These are phyloP conservation scores for Melieria omissa DNA, from an alignment of 2,888 invertebrate species.

Conservation along the genomic window DNA sequence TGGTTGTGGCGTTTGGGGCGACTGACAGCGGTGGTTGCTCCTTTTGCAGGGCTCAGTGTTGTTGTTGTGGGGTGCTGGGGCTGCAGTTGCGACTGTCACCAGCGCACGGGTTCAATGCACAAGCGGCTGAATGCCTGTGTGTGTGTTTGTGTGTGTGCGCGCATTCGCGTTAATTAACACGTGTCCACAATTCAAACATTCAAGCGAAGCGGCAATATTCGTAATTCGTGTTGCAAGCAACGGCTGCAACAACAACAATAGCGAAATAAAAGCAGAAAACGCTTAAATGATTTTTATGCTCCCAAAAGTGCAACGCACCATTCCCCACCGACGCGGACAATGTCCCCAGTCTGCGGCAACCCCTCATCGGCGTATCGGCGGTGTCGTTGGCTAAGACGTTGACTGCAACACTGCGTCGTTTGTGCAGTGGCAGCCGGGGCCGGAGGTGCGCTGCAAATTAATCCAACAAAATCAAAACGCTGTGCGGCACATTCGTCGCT, in stretches of 20 bases:
- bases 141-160: not conserved
- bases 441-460: slow-evolving; percentile 41
- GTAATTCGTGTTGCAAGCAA: slow-evolving; percentile 41
- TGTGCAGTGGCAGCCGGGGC: not conserved
- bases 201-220: slow-evolving; percentile 25
- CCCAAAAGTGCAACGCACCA: slow-evolving; percentile 6
- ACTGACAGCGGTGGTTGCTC: slow-evolving; percentile 15
- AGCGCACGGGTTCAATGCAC: slow-evolving; percentile 11
- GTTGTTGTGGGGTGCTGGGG: not conserved
- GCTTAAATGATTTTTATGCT: slow-evolving; percentile 11
- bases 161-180: slow-evolving; percentile 49
- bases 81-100: slow-evolving; percentile 11
- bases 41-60: slow-evolving; percentile 11
- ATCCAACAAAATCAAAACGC: slow-evolving; percentile 37
- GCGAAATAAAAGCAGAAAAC: not conserved
- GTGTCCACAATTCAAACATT: slow-evolving; percentile 42
- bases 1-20: not conserved
- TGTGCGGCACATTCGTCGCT: slow-evolving; percentile 11
- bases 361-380: not conserved
- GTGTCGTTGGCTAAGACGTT: not conserved
- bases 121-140: not conserved
- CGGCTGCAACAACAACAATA: slow-evolving; percentile 28
- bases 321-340: too few relatives aligned
- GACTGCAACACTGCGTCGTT: not conserved
- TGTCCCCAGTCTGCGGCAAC: too few relatives aligned